Conservation (phyloP, 30 jellyfish, hydroid and myxozoan genomes). For the Rhopilema esculentum region DNA sequence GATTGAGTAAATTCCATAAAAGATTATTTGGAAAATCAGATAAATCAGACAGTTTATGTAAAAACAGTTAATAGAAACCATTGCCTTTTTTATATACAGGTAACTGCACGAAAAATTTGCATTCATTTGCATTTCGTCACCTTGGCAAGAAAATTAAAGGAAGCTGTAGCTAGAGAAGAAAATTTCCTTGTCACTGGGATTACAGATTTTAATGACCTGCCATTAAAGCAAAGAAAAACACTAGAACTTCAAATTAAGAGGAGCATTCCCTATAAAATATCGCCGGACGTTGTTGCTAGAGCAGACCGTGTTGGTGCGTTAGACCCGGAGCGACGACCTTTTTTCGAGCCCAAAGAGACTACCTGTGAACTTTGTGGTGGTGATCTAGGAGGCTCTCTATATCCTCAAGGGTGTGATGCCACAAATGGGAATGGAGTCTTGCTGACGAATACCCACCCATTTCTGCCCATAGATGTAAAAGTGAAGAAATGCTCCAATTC, state of each 20-base stretch:
- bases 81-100: too few species aligned
- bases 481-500: conserved; percentile 5
- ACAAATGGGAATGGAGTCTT: neutral
- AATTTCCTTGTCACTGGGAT: too few species aligned
- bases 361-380: conserved; percentile 1
- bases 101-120: neutral
- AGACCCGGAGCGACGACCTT: neutral
- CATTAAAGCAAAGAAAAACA: neutral
- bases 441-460: neutral
- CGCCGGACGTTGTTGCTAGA: neutral
- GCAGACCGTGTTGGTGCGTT: neutral
- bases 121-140: conserved; percentile 11
- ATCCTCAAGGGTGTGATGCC: conserved; percentile 11
- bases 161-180: neutral
- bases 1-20: too few species aligned
- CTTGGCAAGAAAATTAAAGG: conserved; percentile 20
- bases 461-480: neutral
- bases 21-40: too few species aligned
- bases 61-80: too few species aligned
- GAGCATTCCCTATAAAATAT: neutral
- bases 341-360: conserved; percentile 2
- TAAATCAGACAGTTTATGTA: too few species aligned
- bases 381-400: neutral
- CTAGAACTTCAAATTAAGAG: neutral
- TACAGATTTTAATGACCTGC: neutral